Evolutionary conservation across 2,888 invertebrate species (phyloP), one percentile per base, ranked within the genome.

Genomic region (Tanaodytes sp.): DNA sequence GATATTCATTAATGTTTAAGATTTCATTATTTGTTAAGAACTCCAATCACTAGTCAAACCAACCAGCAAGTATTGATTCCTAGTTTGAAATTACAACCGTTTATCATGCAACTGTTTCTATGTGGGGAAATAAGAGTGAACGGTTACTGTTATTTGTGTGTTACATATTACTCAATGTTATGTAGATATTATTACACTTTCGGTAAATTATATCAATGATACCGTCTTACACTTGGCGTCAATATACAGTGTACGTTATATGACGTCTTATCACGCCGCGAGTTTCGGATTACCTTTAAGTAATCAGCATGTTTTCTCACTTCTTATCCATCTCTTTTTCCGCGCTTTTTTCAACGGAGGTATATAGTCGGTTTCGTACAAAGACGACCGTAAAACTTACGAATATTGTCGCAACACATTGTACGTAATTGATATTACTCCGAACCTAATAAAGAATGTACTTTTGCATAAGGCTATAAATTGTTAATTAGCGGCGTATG

Each of bases 41-140:
- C 61, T 52, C 42, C 48, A 64, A 63, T 63, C 55, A 15, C 52
- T 52, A 42, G 52, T 52, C 57, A 55, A 64, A 64, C 64, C 42
- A 61, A 61, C 33, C 46, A 36, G 37, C 61, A 30, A 23, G 59
- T 61, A 68, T 71, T 52, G 64, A 67, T 67, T 51, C 40, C 63
- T 46, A 46, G 71, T 55, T 64, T 72, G 71, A 72, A 72, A 72
- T 72, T 72, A 61, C 67, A 72, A 65, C 51, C 67, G 52, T 64
- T 67, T 63, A 68, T 55, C 57, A 62, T 62, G 54, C 61, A 43
- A 57, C 27, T 43, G 39, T 64, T 40, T 67, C 55, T 67, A 55
- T 46, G 27, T 36, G 46, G 19, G 52, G 61, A 67, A 59, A 59
- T 49, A 55, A 49, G 51, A 71, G 63, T 55, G 59, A 59, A 54